Evolutionary conservation across 2,113 vertebrate genomes (phyloP), one percentile per base, ranked within the genome.

Genomic region (Caracal caracal): DNA sequence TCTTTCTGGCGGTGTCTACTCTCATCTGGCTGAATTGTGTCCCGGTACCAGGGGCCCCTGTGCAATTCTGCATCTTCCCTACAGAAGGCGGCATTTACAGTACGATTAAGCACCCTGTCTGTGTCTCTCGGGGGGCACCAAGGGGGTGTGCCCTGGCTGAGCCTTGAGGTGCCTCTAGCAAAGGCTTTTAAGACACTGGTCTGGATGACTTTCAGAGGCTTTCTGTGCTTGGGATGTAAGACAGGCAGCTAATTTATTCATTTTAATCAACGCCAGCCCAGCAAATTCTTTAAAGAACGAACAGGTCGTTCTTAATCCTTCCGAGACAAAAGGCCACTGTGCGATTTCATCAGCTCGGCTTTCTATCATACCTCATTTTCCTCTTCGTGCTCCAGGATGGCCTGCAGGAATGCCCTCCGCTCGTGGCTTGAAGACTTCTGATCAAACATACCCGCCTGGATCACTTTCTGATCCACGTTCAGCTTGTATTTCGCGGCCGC

Each of bases 381-480:
- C 83, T 99, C 99, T 94, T 99, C 99, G 12, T 99, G 99, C 89
- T 99, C 99, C 98, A 99, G 17, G 95, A 99, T 99, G 93, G 99
- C 99, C 93, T 99, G 99, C 20, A 99, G 98, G 79, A 99, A 99
- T 0, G 98, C 99, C 66, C 99, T 98, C 43, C 99, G 98, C 96
- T 99, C 99, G 0, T 99, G 99, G 98, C 99, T 98, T 28, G 99
- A 99, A 82, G 99, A 99, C 59, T 99, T 99, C 97, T 99, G 99
- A 97, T 99, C 99, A 82, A 99, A 99, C 99, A 99, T 99, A 97
- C 99, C 99, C 0, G 99, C 99, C 94, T 99, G 99, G 97, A 99
- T 99, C 92, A 99, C 99, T 90, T 99, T 99, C 92, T 99, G 99
- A 95, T 99, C 99, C 78, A 99, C 99, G 1, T 99, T 99, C 84